Conservation (phyloP, 2,888 invertebrate species). For the Platycheirus rosarum region DNA sequence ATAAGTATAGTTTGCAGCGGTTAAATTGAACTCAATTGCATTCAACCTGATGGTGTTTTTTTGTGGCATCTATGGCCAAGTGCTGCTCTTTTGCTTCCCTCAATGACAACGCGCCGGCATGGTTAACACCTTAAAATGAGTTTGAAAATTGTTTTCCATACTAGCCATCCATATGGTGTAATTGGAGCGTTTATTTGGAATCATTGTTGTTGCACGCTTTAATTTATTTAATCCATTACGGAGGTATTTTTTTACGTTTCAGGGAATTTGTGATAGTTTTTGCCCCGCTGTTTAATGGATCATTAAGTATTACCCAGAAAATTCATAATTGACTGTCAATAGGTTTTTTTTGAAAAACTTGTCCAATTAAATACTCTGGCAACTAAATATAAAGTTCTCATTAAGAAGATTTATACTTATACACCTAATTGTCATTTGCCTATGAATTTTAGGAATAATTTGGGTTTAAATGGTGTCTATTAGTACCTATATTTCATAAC, state of each 20-base stretch:
- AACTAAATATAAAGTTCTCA: not conserved
- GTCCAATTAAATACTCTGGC: not conserved
- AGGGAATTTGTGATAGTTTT: conserved; percentile 20
- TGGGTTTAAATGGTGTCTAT: too few relatives aligned
- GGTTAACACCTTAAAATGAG: conserved; percentile 15
- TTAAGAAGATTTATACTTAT: not conserved
- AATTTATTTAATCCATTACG: conserved; percentile 46
- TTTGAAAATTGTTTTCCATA: conserved; percentile 23
- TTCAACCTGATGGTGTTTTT: conserved; percentile 48
- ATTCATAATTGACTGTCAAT: conserved; percentile 20
- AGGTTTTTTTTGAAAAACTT: not conserved
- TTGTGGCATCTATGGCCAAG: conserved; percentile 19
- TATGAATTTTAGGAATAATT: too few relatives aligned
- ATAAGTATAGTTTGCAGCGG: conserved; percentile 56
- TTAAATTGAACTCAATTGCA: conserved; percentile 67
- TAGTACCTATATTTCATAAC: too few relatives aligned
- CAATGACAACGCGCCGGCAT: conserved; percentile 11
- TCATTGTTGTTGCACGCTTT: conserved; percentile 35
- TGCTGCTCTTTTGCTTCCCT: conserved; percentile 1
- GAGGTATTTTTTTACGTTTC: conserved; percentile 16
- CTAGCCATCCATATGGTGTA: conserved; percentile 1
- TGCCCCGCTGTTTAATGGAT: not conserved
- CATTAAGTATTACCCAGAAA: not conserved
- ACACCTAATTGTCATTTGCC: too few relatives aligned
- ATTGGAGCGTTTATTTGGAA: not conserved